A percentile compares a stretch with the other conserved stretches of the same genome.
Evolutionary conservation across 2,797 vertebrate species (phyloP).

Genomic region (Perodicticus potto): DNA sequence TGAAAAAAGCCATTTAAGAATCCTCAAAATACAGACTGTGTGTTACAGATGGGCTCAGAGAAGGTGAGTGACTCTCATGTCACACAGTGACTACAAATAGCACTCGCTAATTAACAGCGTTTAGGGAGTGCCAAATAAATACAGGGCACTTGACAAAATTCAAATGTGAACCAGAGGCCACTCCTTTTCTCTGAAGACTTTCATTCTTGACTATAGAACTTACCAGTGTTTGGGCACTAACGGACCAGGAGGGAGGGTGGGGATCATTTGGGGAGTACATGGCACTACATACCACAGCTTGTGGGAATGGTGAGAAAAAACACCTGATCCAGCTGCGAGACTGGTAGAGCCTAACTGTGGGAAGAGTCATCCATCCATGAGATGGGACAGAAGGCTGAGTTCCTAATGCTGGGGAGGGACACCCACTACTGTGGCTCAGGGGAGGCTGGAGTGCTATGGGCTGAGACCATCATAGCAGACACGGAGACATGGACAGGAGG

Average conservation of each 20-base stretch:
- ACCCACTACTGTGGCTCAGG: neutral
- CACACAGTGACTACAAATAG: neutral
- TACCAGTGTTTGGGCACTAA: neutral
- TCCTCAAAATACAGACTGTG: neutral
- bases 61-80: neutral
- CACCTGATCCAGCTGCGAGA: neutral
- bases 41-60: neutral
- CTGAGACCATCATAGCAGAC: neutral
- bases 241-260: neutral
- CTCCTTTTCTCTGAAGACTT: neutral
- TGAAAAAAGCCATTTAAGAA: neutral
- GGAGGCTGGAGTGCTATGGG: neutral
- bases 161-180: neutral
- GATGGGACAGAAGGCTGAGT: neutral
- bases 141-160: neutral
- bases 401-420: accelerated
- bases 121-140: neutral
- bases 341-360: neutral
- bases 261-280: accelerated
- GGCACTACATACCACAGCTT: neutral
- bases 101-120: neutral
- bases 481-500: neutral
- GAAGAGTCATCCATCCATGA: neutral
- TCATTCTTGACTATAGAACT: neutral
- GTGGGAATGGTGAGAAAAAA: neutral